Percentiles rank a stretch among this genome's conserved stretches.
These are phyloP conservation scores for Palythoa caribaeorum DNA, from an alignment of 92 coral and sea anemone species.

Conservation along the genomic window DNA sequence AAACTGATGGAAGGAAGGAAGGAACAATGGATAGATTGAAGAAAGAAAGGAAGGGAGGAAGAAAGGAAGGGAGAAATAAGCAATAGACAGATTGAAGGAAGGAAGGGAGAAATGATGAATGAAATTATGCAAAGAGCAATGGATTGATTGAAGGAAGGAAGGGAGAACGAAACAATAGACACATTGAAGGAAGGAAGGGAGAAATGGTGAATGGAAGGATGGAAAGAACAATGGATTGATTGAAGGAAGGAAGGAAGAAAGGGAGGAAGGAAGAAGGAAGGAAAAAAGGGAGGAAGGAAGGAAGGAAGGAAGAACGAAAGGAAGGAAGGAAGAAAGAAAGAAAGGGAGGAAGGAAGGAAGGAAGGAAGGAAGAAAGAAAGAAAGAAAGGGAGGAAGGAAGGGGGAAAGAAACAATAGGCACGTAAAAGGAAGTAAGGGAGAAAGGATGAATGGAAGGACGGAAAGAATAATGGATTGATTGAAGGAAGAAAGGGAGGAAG, in stretches of 20 bases:
- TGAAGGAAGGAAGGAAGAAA: background rate
- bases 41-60: background rate
- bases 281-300: background rate
- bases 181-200: background rate
- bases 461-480: no score
- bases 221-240: background rate
- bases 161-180: no score
- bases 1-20: no score
- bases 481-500: background rate
- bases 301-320: background rate
- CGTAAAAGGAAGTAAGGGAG: no score
- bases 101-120: no score
- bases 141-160: background rate
- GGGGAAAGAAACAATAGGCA: no score
- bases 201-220: background rate
- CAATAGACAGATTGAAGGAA: background rate
- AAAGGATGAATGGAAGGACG: no score
- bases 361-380: background rate
- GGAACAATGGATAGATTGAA: background rate
- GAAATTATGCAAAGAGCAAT: background rate
- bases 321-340: background rate
- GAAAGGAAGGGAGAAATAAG: no score
- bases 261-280: background rate
- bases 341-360: background rate
- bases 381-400: no score